Conservation (phyloP, 1,140 invertebrate genomes). For the Drosophila mojavensis region DNA sequence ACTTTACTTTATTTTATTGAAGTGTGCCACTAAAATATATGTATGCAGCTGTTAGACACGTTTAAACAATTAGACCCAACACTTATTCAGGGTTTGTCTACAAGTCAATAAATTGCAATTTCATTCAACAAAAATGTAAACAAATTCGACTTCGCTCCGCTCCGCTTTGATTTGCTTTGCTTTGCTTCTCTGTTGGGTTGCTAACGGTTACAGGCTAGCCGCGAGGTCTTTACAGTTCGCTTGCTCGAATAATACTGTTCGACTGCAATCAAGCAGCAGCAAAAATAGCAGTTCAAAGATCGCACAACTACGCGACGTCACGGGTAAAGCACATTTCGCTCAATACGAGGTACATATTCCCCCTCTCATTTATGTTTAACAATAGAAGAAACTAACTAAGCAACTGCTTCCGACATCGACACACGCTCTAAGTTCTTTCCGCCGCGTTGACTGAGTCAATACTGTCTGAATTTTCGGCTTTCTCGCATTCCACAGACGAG, state of each 20-base stretch:
- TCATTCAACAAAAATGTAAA: constrained; percentile 27
- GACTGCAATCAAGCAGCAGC: constrained; percentile 16
- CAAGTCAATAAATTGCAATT: constrained; percentile 1
- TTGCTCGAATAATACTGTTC: constrained; percentile 49
- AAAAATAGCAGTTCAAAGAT: constrained; percentile 42
- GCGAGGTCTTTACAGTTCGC: constrained; percentile 45
- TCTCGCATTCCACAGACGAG: background rate
- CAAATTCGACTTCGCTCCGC: background rate
- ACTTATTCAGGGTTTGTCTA: background rate
- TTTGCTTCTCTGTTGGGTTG: background rate
- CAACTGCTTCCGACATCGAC: background rate
- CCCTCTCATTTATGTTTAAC: background rate
- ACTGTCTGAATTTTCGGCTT: constrained; percentile 35
- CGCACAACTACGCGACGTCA: constrained; percentile 62
- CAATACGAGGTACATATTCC: background rate
- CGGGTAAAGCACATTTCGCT: constrained; percentile 20
- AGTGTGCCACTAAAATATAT: background rate
- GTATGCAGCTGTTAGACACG: background rate
- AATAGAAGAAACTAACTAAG: background rate
- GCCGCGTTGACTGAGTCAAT: constrained; percentile 29
- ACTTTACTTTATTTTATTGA: constrained; percentile 4
- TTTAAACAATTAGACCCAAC: constrained; percentile 6
- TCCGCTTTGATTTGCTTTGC: background rate
- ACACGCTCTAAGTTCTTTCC: constrained; percentile 18
- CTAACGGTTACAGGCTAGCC: constrained; percentile 39